Percentiles rank a stretch among this genome's conserved stretches.
These are phyloP conservation scores for Cephalopholis sonnerati DNA, from an alignment of 2,113 vertebrate genomes.

Conservation along the genomic window DNA sequence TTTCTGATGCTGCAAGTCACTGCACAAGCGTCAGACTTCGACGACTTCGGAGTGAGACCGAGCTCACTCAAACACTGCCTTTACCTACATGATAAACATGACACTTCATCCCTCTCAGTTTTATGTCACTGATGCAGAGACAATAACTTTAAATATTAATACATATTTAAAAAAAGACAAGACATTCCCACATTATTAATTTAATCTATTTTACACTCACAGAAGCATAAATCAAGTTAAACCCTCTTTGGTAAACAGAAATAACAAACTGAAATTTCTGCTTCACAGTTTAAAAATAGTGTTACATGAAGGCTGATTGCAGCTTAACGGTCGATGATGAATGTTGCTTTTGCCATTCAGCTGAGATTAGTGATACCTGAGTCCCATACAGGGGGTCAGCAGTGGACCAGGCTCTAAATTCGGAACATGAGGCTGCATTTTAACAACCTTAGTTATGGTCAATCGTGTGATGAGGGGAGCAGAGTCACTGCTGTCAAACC, in stretches of 20 bases:
- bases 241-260: not conserved
- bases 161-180: not conserved
- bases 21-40: too few relatives aligned
- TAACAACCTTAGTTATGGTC: constrained; percentile 1
- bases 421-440: constrained; percentile 47
- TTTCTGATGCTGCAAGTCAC: too few relatives aligned
- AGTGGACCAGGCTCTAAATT: constrained; percentile 45
- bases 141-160: too few relatives aligned
- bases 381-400: constrained; percentile 36
- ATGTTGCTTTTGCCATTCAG: not conserved
- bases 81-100: too few relatives aligned
- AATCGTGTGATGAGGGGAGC: not conserved
- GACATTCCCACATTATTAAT: not conserved
- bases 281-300: not conserved
- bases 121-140: too few relatives aligned
- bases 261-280: not conserved
- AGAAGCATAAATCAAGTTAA: not conserved
- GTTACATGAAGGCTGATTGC: not conserved
- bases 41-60: too few relatives aligned
- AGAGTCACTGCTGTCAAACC: not conserved
- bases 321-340: not conserved
- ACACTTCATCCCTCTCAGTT: too few relatives aligned
- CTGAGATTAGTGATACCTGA: constrained; percentile 60
- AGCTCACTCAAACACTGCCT: too few relatives aligned
- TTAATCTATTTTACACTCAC: too few relatives aligned